These are phyloP conservation scores for Diachasma alloeum DNA, from an alignment of 1,140 invertebrate species.

Conservation along the genomic window DNA sequence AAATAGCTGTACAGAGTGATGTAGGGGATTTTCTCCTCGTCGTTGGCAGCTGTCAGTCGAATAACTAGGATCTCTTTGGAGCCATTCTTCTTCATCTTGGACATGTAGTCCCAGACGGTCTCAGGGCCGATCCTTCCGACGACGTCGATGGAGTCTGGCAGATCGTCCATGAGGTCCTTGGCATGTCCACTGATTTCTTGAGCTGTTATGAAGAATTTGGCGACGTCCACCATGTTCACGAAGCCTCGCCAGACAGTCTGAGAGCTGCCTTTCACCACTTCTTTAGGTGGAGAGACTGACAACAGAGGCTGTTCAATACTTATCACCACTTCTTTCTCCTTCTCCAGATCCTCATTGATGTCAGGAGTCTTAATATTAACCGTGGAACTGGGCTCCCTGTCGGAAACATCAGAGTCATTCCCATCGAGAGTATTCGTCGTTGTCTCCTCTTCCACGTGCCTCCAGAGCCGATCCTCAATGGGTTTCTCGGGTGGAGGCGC, in stretches of 20 bases:
- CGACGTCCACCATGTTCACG: constrained; percentile 90
- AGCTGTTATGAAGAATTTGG: constrained; percentile 85
- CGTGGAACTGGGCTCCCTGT: constrained; percentile 69
- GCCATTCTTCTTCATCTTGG: constrained; percentile 86
- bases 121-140: constrained; percentile 90
- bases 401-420: constrained; percentile 62
- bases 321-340: constrained; percentile 47
- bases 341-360: constrained; percentile 59
- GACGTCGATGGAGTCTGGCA: constrained; percentile 84
- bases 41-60: constrained; percentile 78
- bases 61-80: constrained; percentile 89
- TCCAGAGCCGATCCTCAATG: constrained; percentile 59
- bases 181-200: constrained; percentile 81
- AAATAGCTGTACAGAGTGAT: constrained; percentile 91
- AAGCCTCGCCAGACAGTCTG: constrained; percentile 83
- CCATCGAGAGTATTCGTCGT: constrained; percentile 60
- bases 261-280: constrained; percentile 41
- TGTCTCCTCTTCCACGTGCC: constrained; percentile 60
- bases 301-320: constrained; percentile 43
- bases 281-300: constrained; percentile 15
- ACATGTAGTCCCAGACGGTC: constrained; percentile 94
- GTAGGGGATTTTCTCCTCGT: constrained; percentile 86
- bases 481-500: constrained; percentile 41
- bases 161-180: constrained; percentile 73
- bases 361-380: constrained; percentile 69